Evolutionary conservation across 2,797 vertebrate genomes (phyloP), one percentile per base, ranked within the genome.

Genomic region (Aplochiton taeniatus): DNA sequence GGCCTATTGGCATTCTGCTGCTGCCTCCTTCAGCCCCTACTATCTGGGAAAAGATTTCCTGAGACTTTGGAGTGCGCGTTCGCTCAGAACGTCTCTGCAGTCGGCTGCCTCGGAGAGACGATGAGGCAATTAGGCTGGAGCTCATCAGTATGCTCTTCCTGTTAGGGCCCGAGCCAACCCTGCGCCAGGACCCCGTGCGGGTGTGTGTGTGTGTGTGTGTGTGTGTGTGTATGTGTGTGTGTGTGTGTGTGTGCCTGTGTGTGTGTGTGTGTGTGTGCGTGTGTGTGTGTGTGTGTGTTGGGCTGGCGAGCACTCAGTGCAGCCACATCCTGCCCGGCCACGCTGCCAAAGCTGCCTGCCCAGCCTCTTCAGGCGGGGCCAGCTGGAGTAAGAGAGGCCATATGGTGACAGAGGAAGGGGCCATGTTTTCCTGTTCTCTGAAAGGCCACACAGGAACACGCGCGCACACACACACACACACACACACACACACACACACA

Each of bases 301-400:
- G 43, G 49, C 48, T 60, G 49, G 18, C 47, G 54, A 53, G 51
- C 63, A 43, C 51, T 63, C 41, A 56, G 74, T 64, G 56, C 46
- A 49, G 55, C 20, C 50, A 42, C 20, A 20, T 46, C 17, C 42
- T 18, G 43, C 57, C 56, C 16, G 9, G 11, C 41, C 41, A 44
- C 41, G 49, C 55, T 62, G 57, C 13, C 69, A 65, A 63, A 68
- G 61, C 56, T 58, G 58, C 31, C 61, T 70, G 75, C 61, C 67
- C 61, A 66, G 68, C 74, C 67, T 83, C 14, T 16, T 47, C 19
- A 60, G 65, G 51, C 4, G 7, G 48, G 63, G 77, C 81, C 74
- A 80, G 67, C 69, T 74, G 78, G 71, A 67, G 66, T 70, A 69
- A 75, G 66, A 75, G 65, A 20, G 60, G 61, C 74, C 84, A 82